Base-by-base conservation (phyloP, 1,140 invertebrate genomes). In the Eriosoma lanigerum region DNA sequence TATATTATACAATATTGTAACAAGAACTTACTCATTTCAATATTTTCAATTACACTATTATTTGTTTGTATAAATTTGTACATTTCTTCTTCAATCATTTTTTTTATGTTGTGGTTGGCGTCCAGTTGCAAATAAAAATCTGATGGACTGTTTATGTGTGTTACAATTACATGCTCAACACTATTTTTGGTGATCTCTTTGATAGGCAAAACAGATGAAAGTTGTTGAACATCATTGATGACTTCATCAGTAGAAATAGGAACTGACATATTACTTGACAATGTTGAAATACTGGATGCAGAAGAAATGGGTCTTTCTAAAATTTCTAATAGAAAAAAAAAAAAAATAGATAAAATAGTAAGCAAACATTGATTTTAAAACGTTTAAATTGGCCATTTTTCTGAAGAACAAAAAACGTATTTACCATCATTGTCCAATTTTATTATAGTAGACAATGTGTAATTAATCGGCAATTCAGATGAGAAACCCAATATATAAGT, bases 111-210 rank as follows among this genome's bases (percentile, higher is more conserved):
- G 0, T n/a, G 6, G 4, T 78, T 62, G 1, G 21, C 56, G 15
- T 17, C 0, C 15, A 78, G 38, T 48, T 78, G 75, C 2, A 78
- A 24, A 29, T 60, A 78, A 15, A 78, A 78, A 19, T 78, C 54
- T n/a, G 75, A 78, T 13, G 75, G 75, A 19, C 52, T 60, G 38
- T 78, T 78, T 0, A 62, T 1, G 17, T 24, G 24, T 1, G 75
- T 48, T 46, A 78, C 32, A 32, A 29, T 19, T 1, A 78, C 56
- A 2, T 32, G 6, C 3, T 62, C 75, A 0, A 48, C 17, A 1
- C 21, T 5, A 3, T 62, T 48, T 58, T 5, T 48, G 15, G 6
- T 12, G 8, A 78, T n/a, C 15, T 46, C 56, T 19, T 62, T 62
- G 15, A 78, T n/a, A 10, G 24, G 32, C 1, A 13, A 52, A 3